phyloP scores from a whole-genome alignment of 2,113 vertebrate genomes.

The Gavialis gangeticus region DNA sequence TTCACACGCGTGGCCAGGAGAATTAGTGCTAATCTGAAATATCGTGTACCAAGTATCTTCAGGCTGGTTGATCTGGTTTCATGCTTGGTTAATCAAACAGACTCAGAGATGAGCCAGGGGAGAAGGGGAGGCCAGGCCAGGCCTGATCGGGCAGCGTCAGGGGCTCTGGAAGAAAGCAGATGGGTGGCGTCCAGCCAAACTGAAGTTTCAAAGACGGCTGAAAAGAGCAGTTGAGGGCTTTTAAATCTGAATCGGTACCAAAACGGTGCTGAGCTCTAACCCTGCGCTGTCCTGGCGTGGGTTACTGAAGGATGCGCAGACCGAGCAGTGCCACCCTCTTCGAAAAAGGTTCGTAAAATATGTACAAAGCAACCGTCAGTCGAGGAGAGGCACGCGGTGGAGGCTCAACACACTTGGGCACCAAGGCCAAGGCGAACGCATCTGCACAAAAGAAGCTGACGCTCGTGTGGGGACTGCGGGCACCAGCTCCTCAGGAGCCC shows the following conservation, averaged over 20 bases:
- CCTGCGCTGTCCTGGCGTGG: background rate
- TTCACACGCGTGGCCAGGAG: conserved; percentile 7
- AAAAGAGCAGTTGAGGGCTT: background rate
- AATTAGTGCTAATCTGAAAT: background rate
- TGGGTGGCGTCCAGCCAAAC: background rate
- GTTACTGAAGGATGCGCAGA: background rate
- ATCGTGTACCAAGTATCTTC: background rate
- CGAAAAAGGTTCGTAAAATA: conserved; percentile 10
- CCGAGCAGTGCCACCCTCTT: conserved; percentile 15
- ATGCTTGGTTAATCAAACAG: background rate
- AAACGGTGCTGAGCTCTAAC: conserved; percentile 13
- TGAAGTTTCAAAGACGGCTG: background rate
- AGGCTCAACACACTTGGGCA: conserved; percentile 12
- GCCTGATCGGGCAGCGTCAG: background rate
- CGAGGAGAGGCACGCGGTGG: conserved; percentile 44
- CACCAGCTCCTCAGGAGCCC: conserved; percentile 5
- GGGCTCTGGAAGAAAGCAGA: background rate
- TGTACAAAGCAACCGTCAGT: conserved; percentile 32
- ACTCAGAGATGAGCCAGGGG: background rate
- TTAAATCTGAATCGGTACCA: background rate
- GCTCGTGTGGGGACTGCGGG: background rate
- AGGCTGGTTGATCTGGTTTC: background rate
- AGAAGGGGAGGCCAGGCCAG: background rate
- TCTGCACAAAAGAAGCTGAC: background rate
- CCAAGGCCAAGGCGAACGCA: background rate